Evolutionary conservation across 2,113 vertebrate genomes (phyloP).

Genomic region (Oncorhynchus clarkii): DNA sequence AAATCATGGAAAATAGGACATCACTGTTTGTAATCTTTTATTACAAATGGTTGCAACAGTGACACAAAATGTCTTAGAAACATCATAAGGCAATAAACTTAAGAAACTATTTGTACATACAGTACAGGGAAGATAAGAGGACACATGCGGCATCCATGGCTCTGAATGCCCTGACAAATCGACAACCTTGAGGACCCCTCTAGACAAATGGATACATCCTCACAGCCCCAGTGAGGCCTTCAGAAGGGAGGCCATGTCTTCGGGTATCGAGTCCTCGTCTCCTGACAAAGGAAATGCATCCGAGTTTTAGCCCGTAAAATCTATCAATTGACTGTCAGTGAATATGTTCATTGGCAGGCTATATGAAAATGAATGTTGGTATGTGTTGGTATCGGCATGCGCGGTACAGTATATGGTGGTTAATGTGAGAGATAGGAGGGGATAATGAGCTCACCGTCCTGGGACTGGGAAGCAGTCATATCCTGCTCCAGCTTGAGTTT

Average conservation of each 20-base stretch:
- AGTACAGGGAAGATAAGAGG: no score
- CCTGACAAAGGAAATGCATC: slow-evolving; percentile 66
- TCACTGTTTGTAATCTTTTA: no score
- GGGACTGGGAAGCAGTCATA: slow-evolving; percentile 82
- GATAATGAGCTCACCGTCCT: slow-evolving; percentile 75
- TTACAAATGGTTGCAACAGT: no score
- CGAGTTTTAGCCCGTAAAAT: background rate
- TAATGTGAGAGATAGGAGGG: slow-evolving; percentile 56
- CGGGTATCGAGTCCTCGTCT: slow-evolving; percentile 80
- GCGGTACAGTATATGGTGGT: background rate
- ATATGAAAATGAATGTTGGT: slow-evolving; percentile 32
- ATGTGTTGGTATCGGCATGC: slow-evolving; percentile 28
- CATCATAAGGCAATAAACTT: no score
- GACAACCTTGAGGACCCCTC: no score
- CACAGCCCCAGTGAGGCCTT: slow-evolving; percentile 91
- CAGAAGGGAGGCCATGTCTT: slow-evolving; percentile 90
- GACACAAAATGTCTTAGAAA: no score
- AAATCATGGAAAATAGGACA: no score
- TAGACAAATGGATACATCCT: slow-evolving; percentile 30
- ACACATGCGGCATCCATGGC: no score
- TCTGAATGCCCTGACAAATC: no score
- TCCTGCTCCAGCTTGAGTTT: slow-evolving; percentile 95
- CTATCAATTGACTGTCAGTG: background rate
- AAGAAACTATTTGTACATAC: no score
- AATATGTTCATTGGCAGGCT: background rate